Conservation (phyloP, 2,888 invertebrate genomes). For the Rhabditoides inermis region DNA sequence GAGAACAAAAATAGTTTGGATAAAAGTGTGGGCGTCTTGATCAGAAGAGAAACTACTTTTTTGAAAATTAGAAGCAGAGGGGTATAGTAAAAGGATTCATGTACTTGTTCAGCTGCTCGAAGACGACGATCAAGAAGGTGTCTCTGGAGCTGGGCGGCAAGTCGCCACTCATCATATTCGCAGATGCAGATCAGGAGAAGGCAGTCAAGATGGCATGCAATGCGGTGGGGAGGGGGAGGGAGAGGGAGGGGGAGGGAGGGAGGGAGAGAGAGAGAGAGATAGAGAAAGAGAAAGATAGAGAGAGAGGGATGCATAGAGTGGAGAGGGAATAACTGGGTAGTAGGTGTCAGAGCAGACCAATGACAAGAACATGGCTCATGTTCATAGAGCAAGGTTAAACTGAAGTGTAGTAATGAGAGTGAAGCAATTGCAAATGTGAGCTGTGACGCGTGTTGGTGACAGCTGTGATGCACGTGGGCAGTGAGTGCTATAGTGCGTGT, state of each 20-base stretch:
- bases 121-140: conserved; percentile 84
- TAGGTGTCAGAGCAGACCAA: not conserved
- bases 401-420: no score
- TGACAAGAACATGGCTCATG: not conserved
- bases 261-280: not conserved
- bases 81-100: not conserved
- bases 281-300: no score
- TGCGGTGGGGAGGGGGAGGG: conserved; percentile 10
- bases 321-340: not conserved
- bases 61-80: not conserved
- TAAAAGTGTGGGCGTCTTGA: no score
- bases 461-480: no score
- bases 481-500: no score
- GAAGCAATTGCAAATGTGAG: no score
- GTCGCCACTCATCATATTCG: conserved; percentile 84
- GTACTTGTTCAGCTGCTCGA: conserved; percentile 67
- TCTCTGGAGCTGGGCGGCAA: conserved; percentile 90
- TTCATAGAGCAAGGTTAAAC: no score
- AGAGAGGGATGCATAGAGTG: no score
- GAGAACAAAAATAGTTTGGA: not conserved
- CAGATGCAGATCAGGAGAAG: conserved; percentile 84
- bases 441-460: no score
- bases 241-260: not conserved
- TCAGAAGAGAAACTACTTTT: no score
- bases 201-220: conserved; percentile 62